Evolutionary conservation across 1,140 invertebrate species (phyloP).

Genomic region (Drosophila rufa): DNA sequence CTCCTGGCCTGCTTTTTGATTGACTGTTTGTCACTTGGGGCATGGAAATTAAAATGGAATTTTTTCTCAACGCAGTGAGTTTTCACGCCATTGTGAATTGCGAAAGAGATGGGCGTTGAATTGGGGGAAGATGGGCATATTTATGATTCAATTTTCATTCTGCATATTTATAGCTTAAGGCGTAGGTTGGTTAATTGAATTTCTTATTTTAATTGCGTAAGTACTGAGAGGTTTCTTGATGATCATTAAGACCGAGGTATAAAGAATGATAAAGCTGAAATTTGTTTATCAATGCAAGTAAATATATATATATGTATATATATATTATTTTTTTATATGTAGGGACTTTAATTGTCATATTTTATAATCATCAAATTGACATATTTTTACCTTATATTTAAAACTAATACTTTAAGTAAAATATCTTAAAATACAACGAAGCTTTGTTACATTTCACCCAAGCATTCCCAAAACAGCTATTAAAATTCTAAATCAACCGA

Average conservation of each 20-base stretch:
- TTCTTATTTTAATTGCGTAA: background rate
- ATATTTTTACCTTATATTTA: no score
- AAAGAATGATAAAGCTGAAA: no score
- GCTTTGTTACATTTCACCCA: no score
- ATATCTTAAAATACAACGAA: no score
- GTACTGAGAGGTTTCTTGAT: background rate
- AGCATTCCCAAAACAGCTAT: no score
- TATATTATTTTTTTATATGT: background rate
- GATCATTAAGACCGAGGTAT: background rate
- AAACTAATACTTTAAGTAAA: no score
- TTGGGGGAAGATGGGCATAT: slow-evolving; percentile 20
- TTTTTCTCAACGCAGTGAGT: slow-evolving; percentile 8
- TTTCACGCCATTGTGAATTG: background rate
- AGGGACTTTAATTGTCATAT: no score
- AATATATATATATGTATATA: no score
- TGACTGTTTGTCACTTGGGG: slow-evolving; percentile 52
- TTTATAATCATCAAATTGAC: no score
- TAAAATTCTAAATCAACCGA: no score
- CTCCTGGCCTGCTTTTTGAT: slow-evolving; percentile 39
- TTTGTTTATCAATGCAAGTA: no score
- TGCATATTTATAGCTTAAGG: background rate
- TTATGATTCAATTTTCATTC: slow-evolving; percentile 16
- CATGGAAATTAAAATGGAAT: slow-evolving; percentile 70
- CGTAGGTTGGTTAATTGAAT: background rate
- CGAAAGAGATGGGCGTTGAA: background rate